Base-by-base conservation (phyloP, 2,113 vertebrate species). In the Dascyllus trimaculatus region DNA sequence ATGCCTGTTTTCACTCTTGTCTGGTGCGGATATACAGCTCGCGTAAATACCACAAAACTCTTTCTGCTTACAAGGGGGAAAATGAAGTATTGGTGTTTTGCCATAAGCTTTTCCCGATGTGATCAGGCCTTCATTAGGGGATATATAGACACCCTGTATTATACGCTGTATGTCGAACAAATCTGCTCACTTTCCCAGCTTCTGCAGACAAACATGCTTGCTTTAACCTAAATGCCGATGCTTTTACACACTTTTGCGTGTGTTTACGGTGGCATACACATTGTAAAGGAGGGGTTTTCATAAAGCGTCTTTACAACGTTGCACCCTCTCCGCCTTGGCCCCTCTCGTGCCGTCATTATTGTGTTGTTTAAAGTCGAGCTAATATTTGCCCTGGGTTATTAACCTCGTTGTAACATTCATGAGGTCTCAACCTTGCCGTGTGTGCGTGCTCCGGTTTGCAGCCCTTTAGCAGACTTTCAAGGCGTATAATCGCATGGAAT, bases 381-480 rank as follows among this genome's bases (percentile, higher is more conserved):
- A 85, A 83, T 88, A 82, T 89, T 87, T 86, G 66, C 68, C 69
- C 61, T 21, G 40, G 52, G 79, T 86, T 76, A 77, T 85, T 84
- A 86, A 86, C 77, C 84, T 78, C 62, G 57, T 64, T 80, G 78
- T 53, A 67, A 83, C 77, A 75, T 86, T 86, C 60, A 82, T 69
- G 45, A 82, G 82, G 66, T 59, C 58, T 76, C 40, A 78, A 72
- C 75, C 60, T 86, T 68, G 24, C 32, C 15, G 11, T 59, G 14
- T 79, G 14, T 63, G 15, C 78, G 35, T n/a, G 29, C 45, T 61
- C 35, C 22, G 48, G 52, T 75, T 71, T 78, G 45, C 52, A 73
- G 65, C 65, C 72, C 35, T 64, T 71, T 62, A 52, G 64, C 49
- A 53, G 52, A 85, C 40, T 67, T 77, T 79, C 18, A 85, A 73